Conservation (phyloP, 2,113 vertebrate genomes). For the Puntigrus tetrazona region DNA sequence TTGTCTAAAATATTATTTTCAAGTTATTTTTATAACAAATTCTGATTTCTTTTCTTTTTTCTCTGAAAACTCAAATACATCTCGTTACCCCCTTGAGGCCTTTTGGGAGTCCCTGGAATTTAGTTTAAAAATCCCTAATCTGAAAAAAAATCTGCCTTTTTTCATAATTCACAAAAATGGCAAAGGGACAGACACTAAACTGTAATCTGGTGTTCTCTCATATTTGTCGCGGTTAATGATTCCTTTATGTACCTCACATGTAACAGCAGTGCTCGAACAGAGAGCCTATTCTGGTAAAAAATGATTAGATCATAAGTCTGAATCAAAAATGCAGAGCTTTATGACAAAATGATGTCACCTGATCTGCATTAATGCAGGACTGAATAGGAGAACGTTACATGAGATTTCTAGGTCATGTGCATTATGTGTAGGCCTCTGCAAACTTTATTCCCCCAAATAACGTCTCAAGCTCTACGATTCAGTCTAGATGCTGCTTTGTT, state of each 20-base stretch:
- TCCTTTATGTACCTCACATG: neutral
- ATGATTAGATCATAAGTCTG: neutral
- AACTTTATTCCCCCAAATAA: neutral
- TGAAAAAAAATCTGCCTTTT: neutral
- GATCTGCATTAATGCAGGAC: constrained; percentile 2
- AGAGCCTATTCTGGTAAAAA: neutral
- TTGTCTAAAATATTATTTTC: neutral
- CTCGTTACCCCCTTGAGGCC: too few species aligned
- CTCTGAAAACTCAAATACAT: neutral
- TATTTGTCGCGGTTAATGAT: constrained; percentile 20
- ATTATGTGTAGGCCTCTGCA: constrained; percentile 10
- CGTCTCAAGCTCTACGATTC: neutral
- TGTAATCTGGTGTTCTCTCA: neutral
- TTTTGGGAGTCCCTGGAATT: neutral
- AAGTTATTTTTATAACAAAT: neutral
- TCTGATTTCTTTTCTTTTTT: neutral
- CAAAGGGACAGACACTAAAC: neutral
- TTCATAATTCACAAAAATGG: neutral
- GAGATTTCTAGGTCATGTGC: constrained; percentile 5
- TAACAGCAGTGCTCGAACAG: neutral
- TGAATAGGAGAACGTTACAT: neutral
- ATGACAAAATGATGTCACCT: neutral
- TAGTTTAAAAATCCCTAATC: neutral
- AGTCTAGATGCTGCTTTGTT: neutral
- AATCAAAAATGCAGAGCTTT: neutral